Evolutionary conservation across 2,888 invertebrate genomes (phyloP), one percentile per base, ranked within the genome.

Genomic region (Cerastis leucographa): DNA sequence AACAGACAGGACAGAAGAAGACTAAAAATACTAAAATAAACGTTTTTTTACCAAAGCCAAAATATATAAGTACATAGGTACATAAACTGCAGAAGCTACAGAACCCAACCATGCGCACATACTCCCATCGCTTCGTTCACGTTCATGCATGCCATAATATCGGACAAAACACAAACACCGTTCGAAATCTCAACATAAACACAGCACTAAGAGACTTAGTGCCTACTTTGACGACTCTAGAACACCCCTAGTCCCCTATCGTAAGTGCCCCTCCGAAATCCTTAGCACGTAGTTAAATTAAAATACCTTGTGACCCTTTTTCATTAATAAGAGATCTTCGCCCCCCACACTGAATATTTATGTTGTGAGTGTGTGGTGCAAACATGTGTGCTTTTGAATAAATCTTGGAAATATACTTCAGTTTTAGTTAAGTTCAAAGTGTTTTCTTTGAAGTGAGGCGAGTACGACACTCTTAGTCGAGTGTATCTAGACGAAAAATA

Each of bases 241-340:
- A 65, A 59, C 67, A 66, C 49, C 75, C 87, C 81, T 71, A 76
- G 67, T 61, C 59, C 74, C 88, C 83, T 86, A 88, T 89, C 87
- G 91, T 90, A 91, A 90, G 90, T 88, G 90, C 90, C 91, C 91
- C 92, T 79, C 88, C 90, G 91, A 94, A 95, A 95, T 93, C 95
- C 96, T 95, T 94, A 94, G 95, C 96, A 96, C 96, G 95, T 96
- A 96, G 95, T 96, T 96, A 96, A 96, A 96, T 96, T 96, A 96
- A 96, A 96, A 96, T 96, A 94, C 95, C 96, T 94, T 92, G 94
- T 95, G 96, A 96, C 96, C 96, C 96, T 96, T 96, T 96, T 96
- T 96, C 96, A 96, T 96, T 96, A 96, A 96, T 96, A 96, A 94
- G 96, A 96, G 94, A 96, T 96, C 96, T 96, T 95, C 92, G 93